Conservation (phyloP, 1,140 invertebrate species). For the Ceratina japonica region DNA sequence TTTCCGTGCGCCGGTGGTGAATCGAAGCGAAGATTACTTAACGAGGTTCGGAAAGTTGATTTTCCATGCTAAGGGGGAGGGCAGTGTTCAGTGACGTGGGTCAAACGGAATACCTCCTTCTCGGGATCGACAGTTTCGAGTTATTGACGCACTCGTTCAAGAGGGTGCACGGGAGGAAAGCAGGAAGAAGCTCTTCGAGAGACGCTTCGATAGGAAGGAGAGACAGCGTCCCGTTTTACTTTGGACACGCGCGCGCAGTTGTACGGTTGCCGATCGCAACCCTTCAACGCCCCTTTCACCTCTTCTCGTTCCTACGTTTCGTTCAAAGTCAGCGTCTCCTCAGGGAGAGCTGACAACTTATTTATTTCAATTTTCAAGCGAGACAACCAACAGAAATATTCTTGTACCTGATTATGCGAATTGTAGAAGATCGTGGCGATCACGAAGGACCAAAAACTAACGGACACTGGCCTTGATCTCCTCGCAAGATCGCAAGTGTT, state of each 20-base stretch:
- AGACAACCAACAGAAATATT: neutral
- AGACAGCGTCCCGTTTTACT: neutral
- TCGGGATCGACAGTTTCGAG: too few relatives aligned
- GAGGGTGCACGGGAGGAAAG: neutral
- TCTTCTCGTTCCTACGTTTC: neutral
- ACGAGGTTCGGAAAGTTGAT: neutral
- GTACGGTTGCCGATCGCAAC: neutral
- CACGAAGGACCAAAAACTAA: neutral
- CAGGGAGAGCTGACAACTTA: neutral
- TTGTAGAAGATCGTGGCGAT: neutral
- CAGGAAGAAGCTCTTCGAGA: neutral
- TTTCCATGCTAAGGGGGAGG: neutral
- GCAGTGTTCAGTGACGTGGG: neutral
- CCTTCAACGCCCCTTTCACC: neutral
- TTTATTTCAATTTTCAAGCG: neutral
- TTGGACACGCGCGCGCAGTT: neutral
- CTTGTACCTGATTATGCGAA: constrained; percentile 7
- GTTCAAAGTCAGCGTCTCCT: neutral
- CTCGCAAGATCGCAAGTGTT: neutral
- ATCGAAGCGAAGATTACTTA: neutral
- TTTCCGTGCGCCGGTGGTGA: neutral
- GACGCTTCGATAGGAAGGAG: neutral
- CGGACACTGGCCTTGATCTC: neutral
- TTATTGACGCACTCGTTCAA: neutral
- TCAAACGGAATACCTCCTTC: neutral